A percentile compares a stretch with the other conserved stretches of the same genome.
Conservation (phyloP, 2,797 vertebrate species). For the Acropternis orthonyx region DNA sequence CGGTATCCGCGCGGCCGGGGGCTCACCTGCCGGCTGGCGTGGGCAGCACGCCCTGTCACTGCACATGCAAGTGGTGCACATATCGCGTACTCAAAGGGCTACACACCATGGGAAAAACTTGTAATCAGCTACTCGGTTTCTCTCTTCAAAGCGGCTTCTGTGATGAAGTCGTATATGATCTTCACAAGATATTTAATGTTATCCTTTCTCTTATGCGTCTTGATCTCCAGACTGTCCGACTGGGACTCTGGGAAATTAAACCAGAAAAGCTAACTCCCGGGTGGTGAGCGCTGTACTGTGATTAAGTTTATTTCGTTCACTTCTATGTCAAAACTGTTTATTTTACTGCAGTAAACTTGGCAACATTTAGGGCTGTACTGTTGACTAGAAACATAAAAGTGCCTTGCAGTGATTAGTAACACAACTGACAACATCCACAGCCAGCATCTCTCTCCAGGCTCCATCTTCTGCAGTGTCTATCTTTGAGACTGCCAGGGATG, state of each 20-base stretch:
- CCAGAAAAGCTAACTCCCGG: neutral
- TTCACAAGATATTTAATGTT: neutral
- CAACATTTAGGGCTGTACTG: neutral
- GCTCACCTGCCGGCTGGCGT: no score
- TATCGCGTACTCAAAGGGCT: neutral
- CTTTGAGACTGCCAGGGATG: neutral
- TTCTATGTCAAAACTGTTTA: slow-evolving; percentile 6
- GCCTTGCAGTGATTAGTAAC: neutral
- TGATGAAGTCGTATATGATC: neutral
- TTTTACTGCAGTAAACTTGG: neutral
- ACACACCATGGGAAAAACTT: neutral
- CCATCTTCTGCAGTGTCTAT: accelerated
- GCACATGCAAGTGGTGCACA: no score
- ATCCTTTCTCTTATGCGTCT: neutral
- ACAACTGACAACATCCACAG: neutral
- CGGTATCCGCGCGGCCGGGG: no score
- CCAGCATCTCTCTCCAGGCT: neutral
- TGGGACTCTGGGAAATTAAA: neutral
- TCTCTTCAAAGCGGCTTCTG: neutral
- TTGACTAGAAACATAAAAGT: neutral
- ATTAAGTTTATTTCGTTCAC: neutral
- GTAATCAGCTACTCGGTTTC: neutral
- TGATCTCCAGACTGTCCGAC: neutral
- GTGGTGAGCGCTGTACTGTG: neutral
- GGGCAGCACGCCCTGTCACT: no score